phyloP scores from a whole-genome alignment of 2,888 invertebrate genomes.

The Sesia bembeciformis region DNA sequence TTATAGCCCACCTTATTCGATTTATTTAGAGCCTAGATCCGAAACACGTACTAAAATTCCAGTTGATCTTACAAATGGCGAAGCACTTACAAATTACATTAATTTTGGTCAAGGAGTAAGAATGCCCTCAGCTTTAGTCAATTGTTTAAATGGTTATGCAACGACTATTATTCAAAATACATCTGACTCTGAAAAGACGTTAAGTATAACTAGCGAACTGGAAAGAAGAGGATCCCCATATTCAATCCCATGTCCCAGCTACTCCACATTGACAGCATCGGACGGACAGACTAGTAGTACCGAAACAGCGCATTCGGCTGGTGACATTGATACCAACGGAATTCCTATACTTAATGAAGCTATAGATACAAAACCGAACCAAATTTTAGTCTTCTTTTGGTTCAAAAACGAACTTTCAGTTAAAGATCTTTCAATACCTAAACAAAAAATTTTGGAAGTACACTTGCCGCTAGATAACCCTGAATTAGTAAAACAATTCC shows the following conservation, averaged over 20 bases:
- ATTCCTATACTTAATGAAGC: conserved; percentile 21
- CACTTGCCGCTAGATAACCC: conserved; percentile 12
- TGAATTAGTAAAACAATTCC: conserved; percentile 15
- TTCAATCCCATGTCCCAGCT: not conserved
- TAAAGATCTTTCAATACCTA: conserved; percentile 12
- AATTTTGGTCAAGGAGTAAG: no score
- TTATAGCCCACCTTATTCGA: no score
- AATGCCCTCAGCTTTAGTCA: no score
- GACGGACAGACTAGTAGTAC: not conserved
- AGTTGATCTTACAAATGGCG: no score
- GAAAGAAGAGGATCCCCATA: not conserved
- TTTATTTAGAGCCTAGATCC: no score
- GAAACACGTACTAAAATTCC: no score
- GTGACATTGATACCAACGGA: conserved; percentile 5
- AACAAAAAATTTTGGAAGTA: conserved; percentile 19
- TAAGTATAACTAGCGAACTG: no score
- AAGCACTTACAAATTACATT: no score
- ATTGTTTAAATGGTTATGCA: no score
- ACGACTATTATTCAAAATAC: no score
- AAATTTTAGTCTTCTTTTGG: conserved; percentile 17
- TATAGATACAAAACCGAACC: conserved; percentile 20
- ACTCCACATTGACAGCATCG: not conserved
- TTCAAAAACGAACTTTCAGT: conserved; percentile 11
- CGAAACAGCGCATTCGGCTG: not conserved
- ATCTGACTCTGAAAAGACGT: no score